Percentiles rank a stretch among this genome's conserved stretches.
phyloP scores from a whole-genome alignment of 2,888 invertebrate genomes.

The Tiliacea aurago region DNA sequence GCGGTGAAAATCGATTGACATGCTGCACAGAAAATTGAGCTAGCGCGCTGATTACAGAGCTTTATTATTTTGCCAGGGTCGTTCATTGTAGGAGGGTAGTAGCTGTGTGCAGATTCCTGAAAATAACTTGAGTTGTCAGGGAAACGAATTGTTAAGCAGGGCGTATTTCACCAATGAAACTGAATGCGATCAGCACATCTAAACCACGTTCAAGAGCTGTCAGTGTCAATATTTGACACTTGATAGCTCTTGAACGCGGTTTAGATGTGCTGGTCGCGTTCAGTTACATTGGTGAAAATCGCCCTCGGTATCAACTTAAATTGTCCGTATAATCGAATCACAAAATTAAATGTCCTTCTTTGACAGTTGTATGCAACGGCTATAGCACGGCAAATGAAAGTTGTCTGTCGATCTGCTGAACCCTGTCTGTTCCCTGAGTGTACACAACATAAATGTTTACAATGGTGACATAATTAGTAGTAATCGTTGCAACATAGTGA shows the following conservation, averaged over 20 bases:
- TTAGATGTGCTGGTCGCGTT: too few relatives aligned
- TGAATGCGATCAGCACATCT: too few relatives aligned
- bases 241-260: too few relatives aligned
- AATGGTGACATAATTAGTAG: constrained; percentile 39
- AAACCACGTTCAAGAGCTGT: too few relatives aligned
- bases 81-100: neutral
- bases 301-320: neutral
- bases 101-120: neutral
- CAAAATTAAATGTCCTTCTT: neutral
- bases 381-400: neutral
- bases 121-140: neutral
- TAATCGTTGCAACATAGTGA: constrained; percentile 41
- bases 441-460: constrained; percentile 13
- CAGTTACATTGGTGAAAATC: too few relatives aligned
- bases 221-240: too few relatives aligned
- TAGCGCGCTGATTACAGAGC: neutral
- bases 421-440: neutral
- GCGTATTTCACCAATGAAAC: too few relatives aligned
- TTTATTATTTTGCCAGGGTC: constrained; percentile 10
- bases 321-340: neutral
- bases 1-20: constrained; percentile 30
- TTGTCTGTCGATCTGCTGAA: neutral
- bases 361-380: neutral
- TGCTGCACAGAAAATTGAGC: constrained; percentile 1
- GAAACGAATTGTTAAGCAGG: too few relatives aligned